phyloP scores from a whole-genome alignment of 2,797 vertebrate species.

The Pempheris klunzingeri region DNA sequence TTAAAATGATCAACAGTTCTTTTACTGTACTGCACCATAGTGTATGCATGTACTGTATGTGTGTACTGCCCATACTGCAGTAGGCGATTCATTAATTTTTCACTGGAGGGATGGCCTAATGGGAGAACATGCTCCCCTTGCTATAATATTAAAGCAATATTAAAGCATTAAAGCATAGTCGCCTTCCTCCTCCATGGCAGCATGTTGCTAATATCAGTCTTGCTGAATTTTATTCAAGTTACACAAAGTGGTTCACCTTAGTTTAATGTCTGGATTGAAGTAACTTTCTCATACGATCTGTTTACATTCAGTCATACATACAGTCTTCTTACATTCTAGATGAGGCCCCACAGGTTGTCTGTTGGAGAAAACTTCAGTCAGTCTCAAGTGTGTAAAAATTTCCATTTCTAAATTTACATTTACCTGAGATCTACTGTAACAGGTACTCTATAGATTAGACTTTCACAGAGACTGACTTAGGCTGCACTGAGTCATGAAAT shows the following conservation, averaged over 20 bases:
- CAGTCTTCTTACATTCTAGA: not conserved
- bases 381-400: conserved; percentile 3
- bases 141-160: too few relatives aligned
- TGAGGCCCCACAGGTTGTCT: not conserved
- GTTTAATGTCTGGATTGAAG: not conserved
- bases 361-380: not conserved
- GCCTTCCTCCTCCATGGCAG: too few relatives aligned
- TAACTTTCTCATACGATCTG: not conserved
- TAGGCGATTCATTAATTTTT: too few relatives aligned
- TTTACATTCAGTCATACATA: too few relatives aligned
- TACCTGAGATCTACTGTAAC: not conserved
- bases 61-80: too few relatives aligned
- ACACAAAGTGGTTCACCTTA: not conserved
- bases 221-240: too few relatives aligned
- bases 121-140: too few relatives aligned
- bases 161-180: too few relatives aligned
- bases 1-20: not conserved
- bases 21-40: too few relatives aligned
- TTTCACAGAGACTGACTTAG: conserved; percentile 1
- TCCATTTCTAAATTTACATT: not conserved
- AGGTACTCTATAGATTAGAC: conserved; percentile 5
- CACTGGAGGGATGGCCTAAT: too few relatives aligned
- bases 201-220: too few relatives aligned
- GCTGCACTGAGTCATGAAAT: not conserved
- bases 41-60: too few relatives aligned